Evolutionary conservation across 2,113 vertebrate species (phyloP), one percentile per base, ranked within the genome.

Genomic region (Morone saxatilis): DNA sequence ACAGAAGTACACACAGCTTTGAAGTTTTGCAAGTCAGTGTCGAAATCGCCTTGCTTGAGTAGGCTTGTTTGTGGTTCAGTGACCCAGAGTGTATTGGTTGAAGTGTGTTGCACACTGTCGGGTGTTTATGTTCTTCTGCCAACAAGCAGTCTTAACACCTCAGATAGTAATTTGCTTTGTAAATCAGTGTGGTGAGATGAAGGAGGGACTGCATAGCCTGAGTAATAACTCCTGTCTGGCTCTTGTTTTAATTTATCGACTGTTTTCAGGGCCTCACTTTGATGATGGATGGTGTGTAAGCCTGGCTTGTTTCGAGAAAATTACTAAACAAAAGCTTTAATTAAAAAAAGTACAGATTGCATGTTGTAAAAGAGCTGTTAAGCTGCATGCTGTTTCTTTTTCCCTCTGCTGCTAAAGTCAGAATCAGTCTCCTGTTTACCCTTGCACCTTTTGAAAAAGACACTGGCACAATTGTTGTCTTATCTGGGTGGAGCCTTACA

Each of bases 231-330:
- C 60, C 43, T 43, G 38, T 47, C 60, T 51, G 60, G 17, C 48
- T 78, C 73, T 59, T n/a, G 8, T 48, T 76, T 69, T 51, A 57
- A 76, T 85, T 71, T 80, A 76, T 77, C 31, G 16, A 70, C 72
- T 53, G 59, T 31, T 81, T 84, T 68, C 31, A 53, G 25, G 5
- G 62, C 73, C 54, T 54, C 20, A 12, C 61, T 69, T 50, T 7
- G 48, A 61, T 69, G 43, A 77, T 43, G 70, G 56, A 82, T 63
- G 48, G 57, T 61, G 20, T 16, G 56, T 38, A 36, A 54, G 20
- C 12, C 61, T 14, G 19, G 56, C 14, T 57, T 66, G 12, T 78
- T 83, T 66, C 2, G 5, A 50, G 45, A 45, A 40, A 76, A 65
- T 59, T 51, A 31, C 36, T 38, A 57, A 69, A 56, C 17, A 74